phyloP scores from a whole-genome alignment of 2,113 vertebrate genomes.

The Erinaceus europaeus region DNA sequence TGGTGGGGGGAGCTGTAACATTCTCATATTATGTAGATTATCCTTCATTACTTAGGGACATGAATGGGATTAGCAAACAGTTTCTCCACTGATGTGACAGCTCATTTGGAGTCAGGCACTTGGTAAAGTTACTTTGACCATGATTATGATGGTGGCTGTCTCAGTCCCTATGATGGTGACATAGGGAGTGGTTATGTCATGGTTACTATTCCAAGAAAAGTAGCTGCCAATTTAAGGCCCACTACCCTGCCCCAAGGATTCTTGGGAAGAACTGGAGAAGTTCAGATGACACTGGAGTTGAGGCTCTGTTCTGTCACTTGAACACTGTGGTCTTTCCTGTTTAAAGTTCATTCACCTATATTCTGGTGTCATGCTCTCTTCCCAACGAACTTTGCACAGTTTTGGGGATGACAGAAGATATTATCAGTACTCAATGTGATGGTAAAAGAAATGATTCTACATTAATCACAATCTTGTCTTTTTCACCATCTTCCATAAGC shows the following conservation, averaged over 20 bases:
- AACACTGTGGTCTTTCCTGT: neutral
- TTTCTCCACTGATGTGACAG: neutral
- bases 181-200: too few species aligned
- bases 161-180: neutral
- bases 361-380: too few species aligned
- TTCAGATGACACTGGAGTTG: neutral
- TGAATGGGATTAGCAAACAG: neutral
- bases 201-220: neutral
- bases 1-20: conserved; percentile 24
- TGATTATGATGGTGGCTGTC: neutral
- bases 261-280: neutral
- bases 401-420: too few species aligned
- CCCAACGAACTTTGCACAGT: neutral
- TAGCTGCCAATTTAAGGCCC: neutral
- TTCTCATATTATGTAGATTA: neutral
- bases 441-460: neutral
- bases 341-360: neutral
- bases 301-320: neutral
- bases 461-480: neutral
- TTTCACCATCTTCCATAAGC: neutral
- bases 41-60: neutral
- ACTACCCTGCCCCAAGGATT: neutral
- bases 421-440: neutral
- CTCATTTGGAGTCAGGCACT: neutral
- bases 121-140: neutral